phyloP scores from a whole-genome alignment of 2,113 vertebrate species.

The Sapayoa aenigma region DNA sequence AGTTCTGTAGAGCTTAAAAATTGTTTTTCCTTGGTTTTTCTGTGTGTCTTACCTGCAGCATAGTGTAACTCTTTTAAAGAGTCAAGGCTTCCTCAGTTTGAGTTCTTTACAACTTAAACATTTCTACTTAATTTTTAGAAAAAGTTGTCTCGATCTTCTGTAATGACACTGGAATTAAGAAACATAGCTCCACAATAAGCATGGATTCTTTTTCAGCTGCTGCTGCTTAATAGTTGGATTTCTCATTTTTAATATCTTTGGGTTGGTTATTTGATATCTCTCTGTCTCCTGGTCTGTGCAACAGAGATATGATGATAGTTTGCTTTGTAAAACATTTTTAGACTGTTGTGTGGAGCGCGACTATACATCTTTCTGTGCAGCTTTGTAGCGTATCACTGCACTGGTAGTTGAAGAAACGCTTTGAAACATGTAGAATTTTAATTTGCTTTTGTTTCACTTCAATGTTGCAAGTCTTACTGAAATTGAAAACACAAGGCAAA shows the following conservation, averaged over 20 bases:
- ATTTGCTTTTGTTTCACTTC: background rate
- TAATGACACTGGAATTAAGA: background rate
- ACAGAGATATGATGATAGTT: background rate
- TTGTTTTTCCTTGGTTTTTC: background rate
- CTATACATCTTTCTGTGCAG: background rate
- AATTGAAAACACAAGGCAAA: too few relatives aligned
- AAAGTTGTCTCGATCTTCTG: background rate
- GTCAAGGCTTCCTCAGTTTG: background rate
- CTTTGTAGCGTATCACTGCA: background rate
- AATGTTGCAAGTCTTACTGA: background rate
- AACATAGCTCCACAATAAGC: background rate
- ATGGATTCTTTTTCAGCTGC: background rate
- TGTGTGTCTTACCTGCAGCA: background rate
- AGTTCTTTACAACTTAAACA: background rate
- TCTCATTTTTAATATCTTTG: background rate
- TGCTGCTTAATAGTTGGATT: background rate
- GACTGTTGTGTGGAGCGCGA: background rate
- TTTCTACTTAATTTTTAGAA: background rate
- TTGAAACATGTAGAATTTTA: background rate
- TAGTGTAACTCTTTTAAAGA: background rate
- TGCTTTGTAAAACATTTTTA: background rate
- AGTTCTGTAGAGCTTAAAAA: background rate
- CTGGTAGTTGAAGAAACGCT: background rate
- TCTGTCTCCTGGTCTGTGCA: background rate
- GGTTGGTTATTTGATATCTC: background rate